Base-by-base conservation (phyloP, 1,140 invertebrate genomes). In the Gryllus bimaculatus region DNA sequence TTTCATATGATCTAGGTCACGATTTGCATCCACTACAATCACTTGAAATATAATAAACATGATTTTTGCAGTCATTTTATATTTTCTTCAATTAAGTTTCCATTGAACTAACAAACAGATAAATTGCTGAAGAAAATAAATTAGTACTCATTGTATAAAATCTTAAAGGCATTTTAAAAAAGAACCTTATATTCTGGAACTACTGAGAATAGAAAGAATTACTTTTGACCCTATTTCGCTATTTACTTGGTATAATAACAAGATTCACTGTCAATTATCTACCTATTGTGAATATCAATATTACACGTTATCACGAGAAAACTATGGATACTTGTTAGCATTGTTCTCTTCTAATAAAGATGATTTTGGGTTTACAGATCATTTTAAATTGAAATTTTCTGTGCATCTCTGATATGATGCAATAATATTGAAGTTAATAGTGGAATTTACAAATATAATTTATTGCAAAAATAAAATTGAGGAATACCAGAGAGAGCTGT, bases 21-120 rank as follows among this genome's bases (percentile, higher is more conserved):
- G 85, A 80, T 89, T 86, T 13, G 86, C 88, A 80, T 89, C 86
- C 20, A 89, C 80, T 20, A 84, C 84, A 47, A 89, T 82, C 8
- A 86, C 84, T 84, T 85, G 78, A 13, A 81, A 82, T 73, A 79
- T 78, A 79, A 79, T 77, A 74, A 48, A 76, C 47, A 48, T 75
- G 79, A 75, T 26, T 39, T 7, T 39, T 47, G 21, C 18, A 21
- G 66, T 21, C 47, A n/a, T 78, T 13, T 21, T 49, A 26, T 7
- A 48, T 26, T n/a, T 8, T n/a, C 15, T 78, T 15, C 47, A 48
- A 20, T n/a, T 26, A 20, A 48, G 4, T 18, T 7, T 12, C 13
- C 13, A 18, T n/a, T n/a, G 20, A 20, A 76, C 13, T n/a, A 47
- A 21, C 47, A n/a, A 5, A n/a, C 2, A 47, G 20, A 8, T 47